phyloP scores from a whole-genome alignment of 2,888 invertebrate species.

The Bombylius major region DNA sequence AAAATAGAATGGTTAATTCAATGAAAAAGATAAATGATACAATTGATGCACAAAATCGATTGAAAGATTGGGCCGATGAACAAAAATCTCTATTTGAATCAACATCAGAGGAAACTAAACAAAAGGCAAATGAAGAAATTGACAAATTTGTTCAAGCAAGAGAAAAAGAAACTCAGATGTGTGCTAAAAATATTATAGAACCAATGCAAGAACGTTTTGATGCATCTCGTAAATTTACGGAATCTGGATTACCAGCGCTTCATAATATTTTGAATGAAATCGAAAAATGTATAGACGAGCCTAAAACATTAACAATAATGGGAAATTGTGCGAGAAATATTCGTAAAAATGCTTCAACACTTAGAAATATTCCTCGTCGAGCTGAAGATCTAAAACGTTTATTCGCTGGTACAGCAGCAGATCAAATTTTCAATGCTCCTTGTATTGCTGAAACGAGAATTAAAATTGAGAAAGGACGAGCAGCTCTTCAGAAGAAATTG shows the following conservation, averaged over 20 bases:
- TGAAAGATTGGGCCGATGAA: background rate
- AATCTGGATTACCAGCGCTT: background rate
- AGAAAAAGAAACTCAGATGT: background rate
- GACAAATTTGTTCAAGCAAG: background rate
- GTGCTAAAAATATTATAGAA: background rate
- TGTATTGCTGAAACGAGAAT: background rate
- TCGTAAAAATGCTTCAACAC: background rate
- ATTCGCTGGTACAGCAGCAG: background rate
- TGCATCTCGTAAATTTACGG: background rate
- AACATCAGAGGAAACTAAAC: background rate
- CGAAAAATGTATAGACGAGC: background rate
- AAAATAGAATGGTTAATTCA: background rate
- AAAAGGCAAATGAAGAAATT: background rate
- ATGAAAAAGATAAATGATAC: background rate
- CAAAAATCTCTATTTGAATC: background rate
- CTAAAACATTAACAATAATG: background rate
- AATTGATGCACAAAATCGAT: background rate
- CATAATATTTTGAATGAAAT: background rate
- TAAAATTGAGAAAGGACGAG: background rate
- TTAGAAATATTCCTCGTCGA: background rate
- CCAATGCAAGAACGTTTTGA: background rate
- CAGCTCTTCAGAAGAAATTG: background rate
- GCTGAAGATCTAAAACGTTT: background rate
- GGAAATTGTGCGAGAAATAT: background rate
- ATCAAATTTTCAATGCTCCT: background rate